Base-by-base conservation (phyloP, 1,140 invertebrate species). In the Aphis craccivora region DNA sequence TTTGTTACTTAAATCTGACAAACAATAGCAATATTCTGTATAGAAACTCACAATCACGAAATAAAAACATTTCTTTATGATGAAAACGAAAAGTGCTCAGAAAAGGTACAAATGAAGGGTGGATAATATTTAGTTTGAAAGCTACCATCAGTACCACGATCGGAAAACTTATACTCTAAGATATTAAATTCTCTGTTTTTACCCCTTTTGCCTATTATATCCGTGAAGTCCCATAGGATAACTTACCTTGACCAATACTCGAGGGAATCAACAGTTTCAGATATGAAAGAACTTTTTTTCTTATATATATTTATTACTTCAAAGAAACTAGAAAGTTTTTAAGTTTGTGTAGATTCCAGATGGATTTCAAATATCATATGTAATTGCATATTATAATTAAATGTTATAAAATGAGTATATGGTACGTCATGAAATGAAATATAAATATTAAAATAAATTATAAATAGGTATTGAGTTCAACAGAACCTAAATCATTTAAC, bases 121-220 rank as follows among this genome's bases (percentile, higher is more conserved):
- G n/a, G 87, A n/a, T 88, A 88, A 88, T 88, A 48, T 53, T 89
- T 89, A 53, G 87, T 89, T 89, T 89, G 48, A 89, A 53, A 89
- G 48, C 48, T 45, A 53, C 48, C n/a, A 51, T n/a, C 9, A n/a
- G 43, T 48, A 53, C 30, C 48, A 89, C 9, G n/a, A 89, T 53
- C 87, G 88, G 51, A 89, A 55, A 89, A 89, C 88, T 89, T 89
- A 89, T 89, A 89, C 88, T 89, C 35, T 89, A 89, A 89, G 48
- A 89, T 89, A 89, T 89, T 89, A 89, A 89, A 89, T 89, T 89
- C 51, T 89, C 88, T 40, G 45, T 53, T 89, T 48, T 89, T 89
- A 89, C 88, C 88, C 88, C 88, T 89, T 89, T 89, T 89, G 48
- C 51, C 88, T 55, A 89, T 89, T 55, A 89, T 55, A 89, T 25